Conservation (phyloP, 2,797 vertebrate species). For the Silurus lanzhouensis region DNA sequence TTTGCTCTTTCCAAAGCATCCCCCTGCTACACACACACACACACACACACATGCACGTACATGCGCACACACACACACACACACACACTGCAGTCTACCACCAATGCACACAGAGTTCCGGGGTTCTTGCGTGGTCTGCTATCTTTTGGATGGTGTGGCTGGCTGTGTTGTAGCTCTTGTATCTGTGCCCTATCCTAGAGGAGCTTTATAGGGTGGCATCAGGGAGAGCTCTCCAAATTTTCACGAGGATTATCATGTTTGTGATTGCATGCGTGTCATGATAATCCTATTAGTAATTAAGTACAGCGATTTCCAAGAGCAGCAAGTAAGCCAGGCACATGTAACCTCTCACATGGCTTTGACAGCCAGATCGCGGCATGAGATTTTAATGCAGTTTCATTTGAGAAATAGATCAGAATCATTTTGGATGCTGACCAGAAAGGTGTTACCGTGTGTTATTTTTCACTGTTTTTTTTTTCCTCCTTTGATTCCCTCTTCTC, state of each 20-base stretch:
- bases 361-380: slow-evolving; percentile 39
- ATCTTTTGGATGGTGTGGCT: slow-evolving; percentile 48
- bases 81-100: background rate
- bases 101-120: slow-evolving; percentile 2
- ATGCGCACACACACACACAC: background rate
- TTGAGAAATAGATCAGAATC: slow-evolving; percentile 35
- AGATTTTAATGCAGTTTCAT: slow-evolving; percentile 50
- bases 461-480: slow-evolving; percentile 9
- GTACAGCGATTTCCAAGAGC: slow-evolving; percentile 71
- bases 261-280: slow-evolving; percentile 78
- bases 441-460: background rate
- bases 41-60: background rate
- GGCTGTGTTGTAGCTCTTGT: slow-evolving; percentile 60
- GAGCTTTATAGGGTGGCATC: slow-evolving; percentile 61
- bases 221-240: slow-evolving; percentile 71
- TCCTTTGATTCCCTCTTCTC: slow-evolving; percentile 40
- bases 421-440: slow-evolving; percentile 38
- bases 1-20: slow-evolving; percentile 40
- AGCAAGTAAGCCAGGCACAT: slow-evolving; percentile 67
- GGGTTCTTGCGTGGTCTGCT: slow-evolving; percentile 31
- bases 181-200: slow-evolving; percentile 61
- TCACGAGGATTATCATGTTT: slow-evolving; percentile 82
- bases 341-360: slow-evolving; percentile 39
- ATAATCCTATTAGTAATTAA: slow-evolving; percentile 77
- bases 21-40: background rate